Conservation (phyloP, 2,797 vertebrate species). For the Steatocranus sp. region DNA sequence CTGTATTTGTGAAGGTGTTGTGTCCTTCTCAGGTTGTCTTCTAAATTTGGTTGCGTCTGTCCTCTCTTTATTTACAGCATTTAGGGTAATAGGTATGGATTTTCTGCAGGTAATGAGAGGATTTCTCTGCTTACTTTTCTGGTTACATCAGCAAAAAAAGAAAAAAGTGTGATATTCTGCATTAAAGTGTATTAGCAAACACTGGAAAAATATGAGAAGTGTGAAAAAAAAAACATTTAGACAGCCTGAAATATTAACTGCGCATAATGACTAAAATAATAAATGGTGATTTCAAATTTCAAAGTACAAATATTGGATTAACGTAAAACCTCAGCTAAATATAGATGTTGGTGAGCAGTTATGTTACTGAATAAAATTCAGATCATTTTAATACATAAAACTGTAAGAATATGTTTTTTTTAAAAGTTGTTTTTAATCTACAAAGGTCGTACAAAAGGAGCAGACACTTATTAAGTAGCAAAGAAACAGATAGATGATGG, state of each 20-base stretch:
- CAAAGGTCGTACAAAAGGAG: background rate
- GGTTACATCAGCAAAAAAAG: constrained; percentile 26
- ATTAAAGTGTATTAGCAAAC: background rate
- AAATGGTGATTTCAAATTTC: background rate
- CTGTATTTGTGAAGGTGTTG: background rate
- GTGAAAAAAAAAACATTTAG: background rate
- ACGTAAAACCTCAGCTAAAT: background rate
- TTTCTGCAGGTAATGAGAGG: constrained; percentile 19
- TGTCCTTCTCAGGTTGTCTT: background rate
- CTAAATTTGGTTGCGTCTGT: constrained; percentile 6
- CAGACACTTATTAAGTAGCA: background rate
- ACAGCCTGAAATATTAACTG: background rate
- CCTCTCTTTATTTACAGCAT: constrained; percentile 54
- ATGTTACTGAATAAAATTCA: background rate
- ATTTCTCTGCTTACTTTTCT: constrained; percentile 30
- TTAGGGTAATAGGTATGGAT: constrained; percentile 64
- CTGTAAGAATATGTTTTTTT: background rate
- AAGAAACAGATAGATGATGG: background rate
- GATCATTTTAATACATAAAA: background rate
- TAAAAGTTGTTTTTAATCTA: background rate
- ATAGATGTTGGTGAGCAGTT: background rate
- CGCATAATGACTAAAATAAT: background rate
- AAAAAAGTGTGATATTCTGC: background rate
- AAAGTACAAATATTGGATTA: background rate
- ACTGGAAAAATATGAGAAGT: background rate